phyloP scores from a whole-genome alignment of 2,113 vertebrate species.

The Craseonycteris thonglongyai region DNA sequence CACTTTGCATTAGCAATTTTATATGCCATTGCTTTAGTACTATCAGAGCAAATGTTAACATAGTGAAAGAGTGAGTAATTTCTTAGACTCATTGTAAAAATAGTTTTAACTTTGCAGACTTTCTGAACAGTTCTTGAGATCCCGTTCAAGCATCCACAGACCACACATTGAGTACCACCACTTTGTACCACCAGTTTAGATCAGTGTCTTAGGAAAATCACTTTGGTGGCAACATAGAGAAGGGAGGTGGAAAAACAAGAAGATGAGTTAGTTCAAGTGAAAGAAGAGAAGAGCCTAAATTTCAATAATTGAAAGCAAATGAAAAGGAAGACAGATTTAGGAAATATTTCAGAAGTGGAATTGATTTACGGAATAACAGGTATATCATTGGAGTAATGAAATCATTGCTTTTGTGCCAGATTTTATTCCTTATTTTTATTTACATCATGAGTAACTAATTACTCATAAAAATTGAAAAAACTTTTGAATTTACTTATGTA shows the following conservation, averaged over 20 bases:
- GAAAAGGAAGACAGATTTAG: neutral
- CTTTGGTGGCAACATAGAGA: neutral
- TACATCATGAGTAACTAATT: neutral
- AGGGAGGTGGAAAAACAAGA: neutral
- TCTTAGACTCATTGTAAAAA: neutral
- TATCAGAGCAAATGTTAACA: neutral
- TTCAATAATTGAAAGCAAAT: neutral
- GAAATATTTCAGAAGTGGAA: neutral
- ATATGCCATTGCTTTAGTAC: neutral
- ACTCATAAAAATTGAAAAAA: neutral
- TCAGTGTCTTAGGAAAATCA: neutral
- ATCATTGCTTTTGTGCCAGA: neutral
- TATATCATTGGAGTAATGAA: neutral
- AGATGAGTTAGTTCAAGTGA: neutral
- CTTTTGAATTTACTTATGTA: neutral
- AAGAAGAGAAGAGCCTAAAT: neutral
- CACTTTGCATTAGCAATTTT: neutral
- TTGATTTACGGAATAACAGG: neutral
- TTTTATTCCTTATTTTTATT: neutral
- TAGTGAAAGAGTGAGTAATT: neutral
- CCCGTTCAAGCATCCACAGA: neutral
- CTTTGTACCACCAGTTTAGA: neutral
- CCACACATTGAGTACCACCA: neutral
- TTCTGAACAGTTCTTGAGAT: neutral
- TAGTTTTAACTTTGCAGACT: neutral